A percentile compares a stretch with the other conserved stretches of the same genome.
These are phyloP conservation scores for Gisinianus flammeolus DNA, from an alignment of 2,888 invertebrate genomes.

Conservation along the genomic window DNA sequence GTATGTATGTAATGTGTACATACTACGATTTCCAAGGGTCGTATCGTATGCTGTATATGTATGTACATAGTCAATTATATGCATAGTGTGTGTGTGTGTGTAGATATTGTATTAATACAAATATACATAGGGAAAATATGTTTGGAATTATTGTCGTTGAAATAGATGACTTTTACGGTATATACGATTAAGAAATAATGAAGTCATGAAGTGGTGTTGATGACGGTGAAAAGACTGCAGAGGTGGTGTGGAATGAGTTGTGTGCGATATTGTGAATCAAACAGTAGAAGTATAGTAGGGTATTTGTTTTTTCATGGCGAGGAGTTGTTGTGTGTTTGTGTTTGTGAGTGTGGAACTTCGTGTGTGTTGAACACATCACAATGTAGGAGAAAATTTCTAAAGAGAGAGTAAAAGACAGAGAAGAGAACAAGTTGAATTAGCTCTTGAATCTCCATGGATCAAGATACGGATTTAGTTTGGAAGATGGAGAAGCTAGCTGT, in stretches of 20 bases:
- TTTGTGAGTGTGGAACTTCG: neutral
- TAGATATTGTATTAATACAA: too few species aligned
- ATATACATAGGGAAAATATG: too few species aligned
- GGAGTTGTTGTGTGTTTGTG: neutral
- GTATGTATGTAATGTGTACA: too few species aligned
- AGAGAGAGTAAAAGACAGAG: neutral
- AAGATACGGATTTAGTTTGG: constrained; percentile 1
- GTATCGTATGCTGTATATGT: too few species aligned
- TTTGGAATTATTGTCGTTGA: too few species aligned
- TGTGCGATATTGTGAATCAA: neutral
- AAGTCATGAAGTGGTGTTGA: neutral
- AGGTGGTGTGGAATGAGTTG: neutral
- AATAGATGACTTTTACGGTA: neutral
- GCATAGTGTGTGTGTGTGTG: too few species aligned
- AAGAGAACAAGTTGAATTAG: neutral
- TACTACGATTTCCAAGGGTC: too few species aligned
- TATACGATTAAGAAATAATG: neutral
- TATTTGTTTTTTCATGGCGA: neutral
- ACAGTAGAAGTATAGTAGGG: too few species aligned
- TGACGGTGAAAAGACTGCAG: neutral
- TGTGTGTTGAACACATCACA: neutral
- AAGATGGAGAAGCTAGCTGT: constrained; percentile 14
- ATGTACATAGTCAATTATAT: too few species aligned
- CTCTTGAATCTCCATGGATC: too few species aligned
- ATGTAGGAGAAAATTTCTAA: neutral